phyloP scores from a whole-genome alignment of 2,113 vertebrate genomes.

The Lepisosteus oculatus region DNA sequence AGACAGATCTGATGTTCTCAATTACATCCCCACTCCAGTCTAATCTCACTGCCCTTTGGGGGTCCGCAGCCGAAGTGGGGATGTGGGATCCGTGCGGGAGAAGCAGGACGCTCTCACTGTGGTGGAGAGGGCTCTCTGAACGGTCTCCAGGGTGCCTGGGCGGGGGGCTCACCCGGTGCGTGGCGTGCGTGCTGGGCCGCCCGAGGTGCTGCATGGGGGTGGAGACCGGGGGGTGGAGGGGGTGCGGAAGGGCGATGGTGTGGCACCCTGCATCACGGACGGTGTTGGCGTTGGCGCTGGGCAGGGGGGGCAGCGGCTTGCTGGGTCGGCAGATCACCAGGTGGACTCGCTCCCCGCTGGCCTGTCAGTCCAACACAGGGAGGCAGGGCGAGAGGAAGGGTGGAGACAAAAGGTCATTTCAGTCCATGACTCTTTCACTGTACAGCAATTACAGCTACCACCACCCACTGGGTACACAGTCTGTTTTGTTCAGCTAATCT shows the following conservation, averaged over 20 bases:
- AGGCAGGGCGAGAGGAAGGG: conserved; percentile 14
- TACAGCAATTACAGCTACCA: not conserved
- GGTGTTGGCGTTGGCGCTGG: conserved; percentile 68
- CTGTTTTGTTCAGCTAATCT: too few relatives aligned
- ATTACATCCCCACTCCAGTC: too few relatives aligned
- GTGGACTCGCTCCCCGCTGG: conserved; percentile 91
- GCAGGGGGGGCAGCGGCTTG: conserved; percentile 69
- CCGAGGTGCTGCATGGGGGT: conserved; percentile 73
- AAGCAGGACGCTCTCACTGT: too few relatives aligned
- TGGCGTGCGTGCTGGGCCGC: conserved; percentile 60
- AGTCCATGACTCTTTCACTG: not conserved
- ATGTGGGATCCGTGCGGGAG: too few relatives aligned
- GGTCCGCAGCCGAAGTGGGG: too few relatives aligned
- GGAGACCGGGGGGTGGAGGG: conserved; percentile 54
- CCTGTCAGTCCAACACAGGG: conserved; percentile 59
- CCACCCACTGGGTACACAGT: not conserved
- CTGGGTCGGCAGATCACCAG: conserved; percentile 79
- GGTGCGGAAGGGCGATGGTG: conserved; percentile 77
- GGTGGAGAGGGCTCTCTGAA: too few relatives aligned
- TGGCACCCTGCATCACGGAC: conserved; percentile 77
- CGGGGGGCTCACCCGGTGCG: conserved; percentile 57
- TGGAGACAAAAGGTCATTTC: not conserved
- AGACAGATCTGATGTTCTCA: too few relatives aligned
- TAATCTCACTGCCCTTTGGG: too few relatives aligned
- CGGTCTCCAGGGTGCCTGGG: too few relatives aligned